These are phyloP conservation scores for Chlamydotis undulata DNA, from an alignment of 2,113 vertebrate genomes.

Conservation along the genomic window DNA sequence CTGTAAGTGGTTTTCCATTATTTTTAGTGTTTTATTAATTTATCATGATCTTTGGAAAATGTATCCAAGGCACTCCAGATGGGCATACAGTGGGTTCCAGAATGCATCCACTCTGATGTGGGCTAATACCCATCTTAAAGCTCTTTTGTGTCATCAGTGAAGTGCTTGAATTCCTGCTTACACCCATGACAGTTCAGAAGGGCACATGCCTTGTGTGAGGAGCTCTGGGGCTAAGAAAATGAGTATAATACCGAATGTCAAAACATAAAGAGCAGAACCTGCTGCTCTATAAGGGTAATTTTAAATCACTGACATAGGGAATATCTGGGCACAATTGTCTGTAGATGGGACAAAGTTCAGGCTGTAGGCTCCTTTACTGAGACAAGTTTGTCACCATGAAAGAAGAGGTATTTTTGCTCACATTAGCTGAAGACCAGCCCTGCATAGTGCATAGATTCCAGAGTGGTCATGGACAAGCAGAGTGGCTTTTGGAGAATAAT, in stretches of 20 bases:
- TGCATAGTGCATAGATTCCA: background rate
- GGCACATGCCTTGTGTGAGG: background rate
- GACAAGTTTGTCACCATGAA: background rate
- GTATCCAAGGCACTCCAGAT: background rate
- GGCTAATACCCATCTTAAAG: background rate
- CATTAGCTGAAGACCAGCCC: background rate
- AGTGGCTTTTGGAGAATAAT: constrained; percentile 27
- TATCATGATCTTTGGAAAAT: background rate
- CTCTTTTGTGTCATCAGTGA: background rate
- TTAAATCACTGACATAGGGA: background rate
- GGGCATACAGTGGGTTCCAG: background rate
- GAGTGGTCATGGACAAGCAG: background rate
- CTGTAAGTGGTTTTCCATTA: background rate
- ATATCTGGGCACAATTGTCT: background rate
- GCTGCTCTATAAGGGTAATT: background rate
- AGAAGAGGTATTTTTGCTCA: background rate
- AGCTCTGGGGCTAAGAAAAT: background rate
- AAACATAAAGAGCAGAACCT: background rate
- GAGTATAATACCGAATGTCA: background rate
- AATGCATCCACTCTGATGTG: background rate
- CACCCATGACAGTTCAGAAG: background rate
- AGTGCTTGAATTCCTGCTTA: background rate
- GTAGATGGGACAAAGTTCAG: background rate
- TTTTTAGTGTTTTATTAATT: background rate
- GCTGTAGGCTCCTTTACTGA: background rate